Evolutionary conservation across 2,888 invertebrate genomes (phyloP), one percentile per base, ranked within the genome.

Genomic region (Melieria picta): DNA sequence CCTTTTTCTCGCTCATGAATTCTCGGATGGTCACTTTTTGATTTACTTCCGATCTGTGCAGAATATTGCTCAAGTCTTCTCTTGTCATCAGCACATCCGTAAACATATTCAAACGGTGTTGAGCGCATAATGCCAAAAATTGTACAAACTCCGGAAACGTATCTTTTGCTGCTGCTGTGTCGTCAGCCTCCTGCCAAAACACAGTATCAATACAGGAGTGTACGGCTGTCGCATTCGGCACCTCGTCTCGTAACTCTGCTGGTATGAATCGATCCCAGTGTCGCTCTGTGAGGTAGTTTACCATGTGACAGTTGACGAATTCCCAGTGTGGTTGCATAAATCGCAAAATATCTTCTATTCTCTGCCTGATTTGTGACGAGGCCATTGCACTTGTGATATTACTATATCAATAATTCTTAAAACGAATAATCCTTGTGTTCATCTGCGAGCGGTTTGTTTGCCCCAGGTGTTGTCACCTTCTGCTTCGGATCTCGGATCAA

Each of bases 1-100:
- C 90, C 81, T 96, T 96, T 84, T 96, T 96, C 64, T 89, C 88
- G 4, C 89, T 91, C 93, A 95, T 94, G 79, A 94, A 93, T 76
- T 91, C 90, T n/a, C 90, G 89, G 7, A 93, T 87, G 74, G 73
- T 80, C 0, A 84, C 69, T 13, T 75, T 70, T 7, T 65, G 48
- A 13, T 52, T 60, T 0, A 46, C 2, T 42, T 60, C 45, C 9
- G 9, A 9, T 43, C 11, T 61, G 42, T 45, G 47, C 65, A 86
- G 71, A 90, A 81, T 76, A 85, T 83, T 72, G 82, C 76, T 73
- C 70, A 82, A 75, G 7, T 88, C 85, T 67, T 88, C 86, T 0
- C 86, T 79, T 5, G 80, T 79, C 0, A 87, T 79, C 74, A 82
- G 60, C 5, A 84, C 16, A 0, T 79, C 76, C 4, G 63, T 16